Evolutionary conservation across 2,797 vertebrate species (phyloP).

Genomic region (Paguma larvata): DNA sequence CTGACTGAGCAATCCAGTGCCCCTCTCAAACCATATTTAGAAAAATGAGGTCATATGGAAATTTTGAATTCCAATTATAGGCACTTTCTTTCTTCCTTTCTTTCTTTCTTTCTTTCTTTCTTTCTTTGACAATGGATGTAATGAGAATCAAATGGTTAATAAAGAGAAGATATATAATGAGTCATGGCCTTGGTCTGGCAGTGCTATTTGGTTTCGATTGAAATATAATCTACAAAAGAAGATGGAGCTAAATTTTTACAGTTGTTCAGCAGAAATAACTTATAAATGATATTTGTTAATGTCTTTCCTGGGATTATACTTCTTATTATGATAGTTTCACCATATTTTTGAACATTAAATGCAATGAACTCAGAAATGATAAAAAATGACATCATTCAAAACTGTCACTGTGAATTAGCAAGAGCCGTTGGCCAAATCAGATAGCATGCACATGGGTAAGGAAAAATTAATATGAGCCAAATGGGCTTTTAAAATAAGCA

Average conservation of each 20-base stretch:
- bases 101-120: too few species aligned
- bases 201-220: background rate
- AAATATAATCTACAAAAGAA: conserved; percentile 27
- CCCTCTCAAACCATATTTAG: too few species aligned
- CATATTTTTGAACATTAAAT: background rate
- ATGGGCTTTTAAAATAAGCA: background rate
- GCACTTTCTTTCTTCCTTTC: too few species aligned
- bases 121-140: background rate
- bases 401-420: background rate
- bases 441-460: background rate
- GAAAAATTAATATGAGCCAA: background rate
- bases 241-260: background rate
- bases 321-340: background rate
- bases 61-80: too few species aligned
- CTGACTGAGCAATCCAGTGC: too few species aligned
- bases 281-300: background rate
- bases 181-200: background rate
- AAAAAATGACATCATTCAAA: conserved; percentile 40
- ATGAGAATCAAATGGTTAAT: background rate
- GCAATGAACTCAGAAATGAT: conserved; percentile 7
- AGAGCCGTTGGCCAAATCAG: background rate
- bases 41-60: too few species aligned
- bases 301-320: background rate
- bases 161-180: background rate
- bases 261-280: background rate